phyloP scores from a whole-genome alignment of 2,888 invertebrate genomes.

The Perdita meconis region DNA sequence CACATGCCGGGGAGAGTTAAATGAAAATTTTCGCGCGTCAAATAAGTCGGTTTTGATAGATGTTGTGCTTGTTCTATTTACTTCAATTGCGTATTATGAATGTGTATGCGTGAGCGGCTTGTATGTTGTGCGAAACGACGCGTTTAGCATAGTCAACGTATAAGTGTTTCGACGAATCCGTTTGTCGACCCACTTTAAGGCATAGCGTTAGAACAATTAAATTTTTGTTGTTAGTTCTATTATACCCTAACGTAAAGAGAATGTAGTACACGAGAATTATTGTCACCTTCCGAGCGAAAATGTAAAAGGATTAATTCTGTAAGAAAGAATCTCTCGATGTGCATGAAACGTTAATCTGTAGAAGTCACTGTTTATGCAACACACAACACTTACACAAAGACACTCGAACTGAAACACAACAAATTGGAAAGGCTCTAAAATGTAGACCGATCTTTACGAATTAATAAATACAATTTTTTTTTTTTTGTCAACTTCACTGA shows the following conservation, averaged over 20 bases:
- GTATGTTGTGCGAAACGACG: constrained; percentile 48
- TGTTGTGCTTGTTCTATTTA: constrained; percentile 26
- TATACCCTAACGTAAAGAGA: constrained; percentile 2
- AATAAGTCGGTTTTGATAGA: neutral
- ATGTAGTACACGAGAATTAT: constrained; percentile 27
- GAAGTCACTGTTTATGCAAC: constrained; percentile 63
- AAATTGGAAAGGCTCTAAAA: constrained; percentile 24
- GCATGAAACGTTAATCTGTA: constrained; percentile 54
- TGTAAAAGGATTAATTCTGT: constrained; percentile 56
- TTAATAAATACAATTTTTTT: constrained; percentile 40
- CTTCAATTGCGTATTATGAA: constrained; percentile 37
- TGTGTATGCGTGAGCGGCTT: constrained; percentile 44
- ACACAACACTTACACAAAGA: constrained; percentile 42
- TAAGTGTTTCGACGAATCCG: constrained; percentile 26
- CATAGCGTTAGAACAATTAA: constrained; percentile 14
- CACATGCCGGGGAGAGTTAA: neutral
- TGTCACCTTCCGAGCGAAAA: constrained; percentile 26
- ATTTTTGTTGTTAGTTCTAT: constrained; percentile 15
- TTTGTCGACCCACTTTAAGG: constrained; percentile 41
- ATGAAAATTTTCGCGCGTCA: neutral
- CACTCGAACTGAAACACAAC: constrained; percentile 7
- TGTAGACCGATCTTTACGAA: constrained; percentile 36
- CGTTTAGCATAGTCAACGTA: constrained; percentile 31
- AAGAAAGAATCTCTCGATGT: constrained; percentile 69
- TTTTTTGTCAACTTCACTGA: constrained; percentile 37